A percentile compares a stretch with the other conserved stretches of the same genome.
These are phyloP conservation scores for Panthera uncia DNA, from an alignment of 2,113 vertebrate genomes.

Conservation along the genomic window DNA sequence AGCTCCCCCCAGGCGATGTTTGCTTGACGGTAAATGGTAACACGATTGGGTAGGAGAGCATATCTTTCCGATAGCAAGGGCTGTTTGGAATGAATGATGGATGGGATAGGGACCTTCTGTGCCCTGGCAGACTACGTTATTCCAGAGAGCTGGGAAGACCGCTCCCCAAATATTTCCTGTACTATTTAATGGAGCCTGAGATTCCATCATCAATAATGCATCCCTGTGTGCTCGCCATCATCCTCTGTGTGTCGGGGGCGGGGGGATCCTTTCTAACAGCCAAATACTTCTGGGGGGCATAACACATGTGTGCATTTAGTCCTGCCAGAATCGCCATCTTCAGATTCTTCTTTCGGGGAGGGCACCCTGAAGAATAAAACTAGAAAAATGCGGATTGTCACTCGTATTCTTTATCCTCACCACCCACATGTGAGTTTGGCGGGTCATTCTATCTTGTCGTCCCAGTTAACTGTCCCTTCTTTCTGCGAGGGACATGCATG, in stretches of 20 bases:
- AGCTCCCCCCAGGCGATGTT: accelerated
- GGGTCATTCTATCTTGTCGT: too few species aligned
- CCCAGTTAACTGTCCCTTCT: neutral
- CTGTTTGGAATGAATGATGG: neutral
- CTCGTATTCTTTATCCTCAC: neutral
- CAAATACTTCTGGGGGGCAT: neutral
- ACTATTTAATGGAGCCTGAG: neutral
- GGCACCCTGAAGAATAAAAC: neutral
- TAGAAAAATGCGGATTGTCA: neutral
- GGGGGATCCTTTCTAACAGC: neutral
- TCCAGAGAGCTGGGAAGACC: neutral
- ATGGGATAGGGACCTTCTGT: too few species aligned
- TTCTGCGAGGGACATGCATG: neutral
- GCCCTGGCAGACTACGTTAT: neutral
- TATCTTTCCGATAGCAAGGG: neutral
- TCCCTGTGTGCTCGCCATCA: neutral
- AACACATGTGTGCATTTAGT: neutral
- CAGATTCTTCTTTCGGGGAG: neutral
- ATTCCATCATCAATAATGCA: neutral
- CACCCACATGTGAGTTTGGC: neutral
- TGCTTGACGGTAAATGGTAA: neutral
- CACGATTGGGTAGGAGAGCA: neutral
- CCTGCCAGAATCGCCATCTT: neutral
- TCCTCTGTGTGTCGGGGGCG: neutral
- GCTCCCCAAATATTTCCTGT: neutral